phyloP scores from a whole-genome alignment of 2,888 invertebrate genomes.

The Nymphalis polychloros region DNA sequence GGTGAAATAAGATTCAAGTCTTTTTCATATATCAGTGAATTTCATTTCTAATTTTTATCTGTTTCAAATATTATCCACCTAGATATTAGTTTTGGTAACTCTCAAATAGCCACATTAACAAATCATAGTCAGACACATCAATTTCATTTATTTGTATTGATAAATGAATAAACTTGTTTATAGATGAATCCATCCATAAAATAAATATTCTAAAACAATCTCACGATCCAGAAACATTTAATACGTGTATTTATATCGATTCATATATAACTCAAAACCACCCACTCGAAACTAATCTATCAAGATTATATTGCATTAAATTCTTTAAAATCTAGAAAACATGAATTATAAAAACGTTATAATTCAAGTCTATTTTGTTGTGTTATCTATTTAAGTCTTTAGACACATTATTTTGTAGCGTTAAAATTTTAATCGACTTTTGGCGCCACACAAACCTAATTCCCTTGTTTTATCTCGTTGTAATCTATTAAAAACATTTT shows the following conservation, averaged over 20 bases:
- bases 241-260: background rate
- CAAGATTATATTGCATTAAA: slow-evolving; percentile 24
- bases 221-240: too few relatives aligned
- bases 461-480: background rate
- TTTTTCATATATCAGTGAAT: too few relatives aligned
- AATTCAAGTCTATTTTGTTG: background rate
- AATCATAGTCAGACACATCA: too few relatives aligned
- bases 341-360: background rate
- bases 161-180: too few relatives aligned
- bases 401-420: slow-evolving; percentile 5
- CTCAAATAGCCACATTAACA: too few relatives aligned
- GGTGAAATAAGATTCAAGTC: too few relatives aligned
- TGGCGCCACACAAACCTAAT: background rate
- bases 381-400: background rate
- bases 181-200: background rate
- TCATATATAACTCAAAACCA: slow-evolving; percentile 1
- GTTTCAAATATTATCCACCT: too few relatives aligned
- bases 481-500: slow-evolving; percentile 1
- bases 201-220: background rate
- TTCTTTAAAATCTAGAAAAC: slow-evolving; percentile 24
- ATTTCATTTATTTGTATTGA: too few relatives aligned
- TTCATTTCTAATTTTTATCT: too few relatives aligned
- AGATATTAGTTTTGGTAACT: too few relatives aligned
- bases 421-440: background rate
- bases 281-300: slow-evolving; percentile 18